Evolutionary conservation across 2,797 vertebrate species (phyloP).

Genomic region (Poecilia gillii): DNA sequence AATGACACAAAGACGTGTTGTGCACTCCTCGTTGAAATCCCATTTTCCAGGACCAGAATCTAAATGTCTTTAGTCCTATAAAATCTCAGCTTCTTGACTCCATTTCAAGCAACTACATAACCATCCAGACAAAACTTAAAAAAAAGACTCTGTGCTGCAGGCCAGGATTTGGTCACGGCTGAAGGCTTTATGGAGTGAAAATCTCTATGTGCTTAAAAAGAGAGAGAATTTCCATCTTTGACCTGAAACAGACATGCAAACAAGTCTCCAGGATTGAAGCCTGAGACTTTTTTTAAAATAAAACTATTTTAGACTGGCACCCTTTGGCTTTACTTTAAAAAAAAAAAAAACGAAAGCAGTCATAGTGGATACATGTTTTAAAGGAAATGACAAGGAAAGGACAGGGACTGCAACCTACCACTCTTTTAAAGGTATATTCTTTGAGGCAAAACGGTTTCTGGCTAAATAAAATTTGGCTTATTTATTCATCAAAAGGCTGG

Average conservation of each 20-base stretch:
- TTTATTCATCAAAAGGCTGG: not conserved
- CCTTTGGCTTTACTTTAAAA: not conserved
- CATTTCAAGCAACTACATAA: conserved; percentile 42
- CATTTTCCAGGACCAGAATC: conserved; percentile 34
- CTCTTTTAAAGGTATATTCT: not conserved
- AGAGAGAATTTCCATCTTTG: conserved; percentile 28
- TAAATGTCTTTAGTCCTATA: conserved; percentile 42
- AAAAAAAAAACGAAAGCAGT: not conserved
- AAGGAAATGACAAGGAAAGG: not conserved
- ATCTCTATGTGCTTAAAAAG: conserved; percentile 19
- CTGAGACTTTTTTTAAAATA: conserved; percentile 16
- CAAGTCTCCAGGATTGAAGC: conserved; percentile 23
- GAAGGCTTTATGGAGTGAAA: conserved; percentile 24
- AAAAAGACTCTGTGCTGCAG: conserved; percentile 38
- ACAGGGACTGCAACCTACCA: not conserved
- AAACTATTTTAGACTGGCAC: not conserved
- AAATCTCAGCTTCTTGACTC: conserved; percentile 32
- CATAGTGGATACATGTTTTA: conserved; percentile 24
- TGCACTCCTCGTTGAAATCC: conserved; percentile 47
- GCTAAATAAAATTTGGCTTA: not conserved
- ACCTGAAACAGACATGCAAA: conserved; percentile 30
- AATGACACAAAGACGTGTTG: conserved; percentile 55
- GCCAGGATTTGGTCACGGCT: conserved; percentile 31
- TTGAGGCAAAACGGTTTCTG: not conserved
- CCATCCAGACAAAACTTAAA: conserved; percentile 31